Evolutionary conservation across 2,113 vertebrate species (phyloP), one percentile per base, ranked within the genome.

Genomic region (Silurus glanis): DNA sequence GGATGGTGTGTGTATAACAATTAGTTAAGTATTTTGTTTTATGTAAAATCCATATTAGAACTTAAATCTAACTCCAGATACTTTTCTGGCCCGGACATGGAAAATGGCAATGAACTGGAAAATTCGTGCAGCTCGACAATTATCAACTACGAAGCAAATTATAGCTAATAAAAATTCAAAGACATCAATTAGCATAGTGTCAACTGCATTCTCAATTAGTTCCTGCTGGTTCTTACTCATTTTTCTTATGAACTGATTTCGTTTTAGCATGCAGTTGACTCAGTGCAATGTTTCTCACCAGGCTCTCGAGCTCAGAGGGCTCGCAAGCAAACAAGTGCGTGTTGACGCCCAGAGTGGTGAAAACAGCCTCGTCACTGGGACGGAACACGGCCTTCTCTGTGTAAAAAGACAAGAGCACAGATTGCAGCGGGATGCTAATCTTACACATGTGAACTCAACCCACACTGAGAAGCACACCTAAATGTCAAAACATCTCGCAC

Each of bases 281-380:
- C 66, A 72, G 25, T 83, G 82, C n/a, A 16, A 23, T 16, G 45
- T 49, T 47, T 78, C 96, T 96, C 92, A 99, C 98, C 96, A 99
- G 91, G 0, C 96, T 94, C 47, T 97, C 96, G 0, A 97, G 96
- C 37, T 97, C 95, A 0, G 96, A 94, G 16, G 94, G 94, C 37
- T 97, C 97, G 72, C 98, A 99, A 88, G 97, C 95, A 19, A 99
- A 99, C 89, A 99, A 96, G 94, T 99, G 98, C 66, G 97, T 99
- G 95, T 99, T 99, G 92, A 99, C 97, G 7, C 98, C 98, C 94
- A 99, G 93, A 0, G 97, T 98, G 90, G 98, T 99, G 94, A 99
- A 99, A 67, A 99, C 97, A 0, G 97, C 98, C 91, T 99, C 98
- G 66, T 99, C 98, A 0, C 95, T 97, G 3, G 97, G 97, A 82